phyloP scores from a whole-genome alignment of 2,797 vertebrate species.

The Poecilia gillii region DNA sequence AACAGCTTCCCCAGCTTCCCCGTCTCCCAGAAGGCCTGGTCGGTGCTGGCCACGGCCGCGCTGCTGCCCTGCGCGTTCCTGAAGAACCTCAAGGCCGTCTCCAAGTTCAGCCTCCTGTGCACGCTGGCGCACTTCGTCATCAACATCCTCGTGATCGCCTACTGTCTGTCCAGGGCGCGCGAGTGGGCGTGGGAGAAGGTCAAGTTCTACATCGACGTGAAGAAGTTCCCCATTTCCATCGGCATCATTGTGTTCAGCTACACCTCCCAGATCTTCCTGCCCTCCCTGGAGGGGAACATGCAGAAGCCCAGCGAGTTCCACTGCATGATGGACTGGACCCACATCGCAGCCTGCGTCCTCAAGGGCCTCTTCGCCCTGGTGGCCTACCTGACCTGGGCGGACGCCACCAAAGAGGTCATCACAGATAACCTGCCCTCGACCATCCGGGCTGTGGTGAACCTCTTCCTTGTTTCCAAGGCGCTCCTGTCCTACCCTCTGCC shows the following conservation, averaged over 20 bases:
- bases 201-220: conserved; percentile 99
- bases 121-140: conserved; percentile 97
- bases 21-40: conserved; percentile 97
- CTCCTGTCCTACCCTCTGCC: conserved; percentile 96
- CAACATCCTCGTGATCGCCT: conserved; percentile 96
- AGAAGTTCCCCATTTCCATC: conserved; percentile 99
- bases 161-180: conserved; percentile 94
- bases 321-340: conserved; percentile 99
- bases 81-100: conserved; percentile 98
- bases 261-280: conserved; percentile 99
- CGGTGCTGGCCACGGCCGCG: conserved; percentile 94
- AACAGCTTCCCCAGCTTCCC: conserved; percentile 97
- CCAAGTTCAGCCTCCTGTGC: conserved; percentile 98
- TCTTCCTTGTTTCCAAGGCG: conserved; percentile 97
- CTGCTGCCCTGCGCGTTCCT: conserved; percentile 97
- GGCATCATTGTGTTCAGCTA: conserved; percentile 99
- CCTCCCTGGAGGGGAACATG: conserved; percentile 98
- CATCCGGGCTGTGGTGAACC: conserved; percentile 96
- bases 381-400: conserved; percentile 98
- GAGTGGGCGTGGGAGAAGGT: conserved; percentile 99
- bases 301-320: conserved; percentile 94
- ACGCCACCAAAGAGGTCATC: conserved; percentile 98
- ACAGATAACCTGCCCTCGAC: conserved; percentile 96
- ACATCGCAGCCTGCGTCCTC: conserved; percentile 97
- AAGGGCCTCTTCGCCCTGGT: conserved; percentile 98